Conservation (phyloP, 2,888 invertebrate genomes). For the Plebejus melissa region DNA sequence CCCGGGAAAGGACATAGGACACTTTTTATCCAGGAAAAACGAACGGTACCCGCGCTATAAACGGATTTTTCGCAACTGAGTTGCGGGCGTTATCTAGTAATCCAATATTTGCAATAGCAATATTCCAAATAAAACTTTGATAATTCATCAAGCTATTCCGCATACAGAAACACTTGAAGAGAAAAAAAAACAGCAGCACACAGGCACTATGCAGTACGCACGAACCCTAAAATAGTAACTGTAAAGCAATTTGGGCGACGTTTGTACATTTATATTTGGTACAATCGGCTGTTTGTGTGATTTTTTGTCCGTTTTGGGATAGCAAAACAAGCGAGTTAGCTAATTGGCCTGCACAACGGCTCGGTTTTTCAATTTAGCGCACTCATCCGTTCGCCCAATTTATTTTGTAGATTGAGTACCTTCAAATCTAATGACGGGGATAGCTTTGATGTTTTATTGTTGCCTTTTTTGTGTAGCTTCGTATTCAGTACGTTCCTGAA, state of each 20-base stretch:
- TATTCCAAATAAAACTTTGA: background rate
- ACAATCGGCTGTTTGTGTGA: constrained; percentile 23
- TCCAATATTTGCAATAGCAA: background rate
- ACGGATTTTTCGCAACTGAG: too few relatives aligned
- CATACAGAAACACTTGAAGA: background rate
- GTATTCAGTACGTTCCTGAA: background rate
- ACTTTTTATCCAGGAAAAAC: too few relatives aligned
- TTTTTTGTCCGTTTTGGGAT: constrained; percentile 10
- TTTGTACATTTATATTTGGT: constrained; percentile 20
- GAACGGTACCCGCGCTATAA: too few relatives aligned
- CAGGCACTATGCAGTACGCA: background rate
- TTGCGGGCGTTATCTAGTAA: too few relatives aligned
- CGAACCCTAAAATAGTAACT: constrained; percentile 4
- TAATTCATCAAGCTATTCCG: background rate
- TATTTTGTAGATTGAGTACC: constrained; percentile 23
- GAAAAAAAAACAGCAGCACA: background rate
- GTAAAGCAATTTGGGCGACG: constrained; percentile 15
- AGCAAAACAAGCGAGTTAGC: constrained; percentile 29
- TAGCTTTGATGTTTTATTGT: constrained; percentile 14
- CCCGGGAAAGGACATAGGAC: too few relatives aligned
- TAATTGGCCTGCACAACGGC: constrained; percentile 20
- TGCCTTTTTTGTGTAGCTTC: background rate
- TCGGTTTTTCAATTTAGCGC: constrained; percentile 30
- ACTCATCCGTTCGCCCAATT: constrained; percentile 27
- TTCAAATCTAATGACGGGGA: background rate